Conservation (phyloP, 2,888 invertebrate genomes). For the Pammene fasciana region DNA sequence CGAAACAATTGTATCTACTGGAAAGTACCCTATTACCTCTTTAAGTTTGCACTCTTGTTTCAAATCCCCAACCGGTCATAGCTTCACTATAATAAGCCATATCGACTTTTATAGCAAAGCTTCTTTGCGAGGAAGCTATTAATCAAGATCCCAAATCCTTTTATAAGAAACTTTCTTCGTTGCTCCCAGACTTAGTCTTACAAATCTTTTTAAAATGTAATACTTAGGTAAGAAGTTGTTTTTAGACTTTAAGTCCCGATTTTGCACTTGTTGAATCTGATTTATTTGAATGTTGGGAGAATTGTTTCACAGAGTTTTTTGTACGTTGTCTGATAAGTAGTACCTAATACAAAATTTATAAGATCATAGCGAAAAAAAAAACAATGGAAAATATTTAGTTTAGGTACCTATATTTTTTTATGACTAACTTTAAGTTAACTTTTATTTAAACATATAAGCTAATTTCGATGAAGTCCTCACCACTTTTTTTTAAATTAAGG, state of each 20-base stretch:
- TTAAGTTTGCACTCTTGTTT: background rate
- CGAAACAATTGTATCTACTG: too few species aligned
- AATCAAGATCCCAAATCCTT: slow-evolving; percentile 22
- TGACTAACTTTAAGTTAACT: too few species aligned
- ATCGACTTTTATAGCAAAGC: slow-evolving; percentile 8
- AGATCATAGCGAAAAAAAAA: too few species aligned
- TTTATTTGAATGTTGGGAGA: background rate
- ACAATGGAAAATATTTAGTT: too few species aligned
- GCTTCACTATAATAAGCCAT: background rate
- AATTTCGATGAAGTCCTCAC: too few species aligned
- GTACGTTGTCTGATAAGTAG: too few species aligned
- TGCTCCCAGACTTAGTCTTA: background rate
- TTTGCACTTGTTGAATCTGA: slow-evolving; percentile 11
- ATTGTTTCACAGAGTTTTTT: too few species aligned
- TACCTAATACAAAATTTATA: too few species aligned
- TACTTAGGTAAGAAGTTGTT: background rate
- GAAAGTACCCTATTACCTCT: too few species aligned
- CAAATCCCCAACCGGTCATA: background rate
- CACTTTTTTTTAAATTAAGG: too few species aligned
- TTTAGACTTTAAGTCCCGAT: background rate
- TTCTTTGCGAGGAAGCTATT: slow-evolving; percentile 22
- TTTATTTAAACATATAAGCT: too few species aligned
- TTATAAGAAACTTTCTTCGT: slow-evolving; percentile 11
- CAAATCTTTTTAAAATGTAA: slow-evolving; percentile 15
- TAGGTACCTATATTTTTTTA: too few species aligned